phyloP scores from a whole-genome alignment of 2,888 invertebrate genomes.

The Apamea sordens region DNA sequence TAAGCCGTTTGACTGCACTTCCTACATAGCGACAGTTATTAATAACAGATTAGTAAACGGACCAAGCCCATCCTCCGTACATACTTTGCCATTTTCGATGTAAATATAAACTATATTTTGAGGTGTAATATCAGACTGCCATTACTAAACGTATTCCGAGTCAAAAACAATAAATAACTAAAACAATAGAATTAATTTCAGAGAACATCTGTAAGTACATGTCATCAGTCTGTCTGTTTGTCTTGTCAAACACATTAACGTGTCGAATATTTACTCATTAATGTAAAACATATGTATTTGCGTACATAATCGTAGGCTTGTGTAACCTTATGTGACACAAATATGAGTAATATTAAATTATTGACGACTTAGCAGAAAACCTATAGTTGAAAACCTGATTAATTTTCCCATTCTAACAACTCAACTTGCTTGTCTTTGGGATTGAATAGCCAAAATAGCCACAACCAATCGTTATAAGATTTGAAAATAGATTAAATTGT shows the following conservation, averaged over 20 bases:
- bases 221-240: slow-evolving; percentile 54
- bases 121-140: background rate
- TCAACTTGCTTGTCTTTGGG: too few relatives aligned
- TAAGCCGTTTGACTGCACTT: background rate
- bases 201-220: slow-evolving; percentile 59
- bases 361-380: background rate
- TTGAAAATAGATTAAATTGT: background rate
- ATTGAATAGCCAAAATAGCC: background rate
- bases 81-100: too few relatives aligned
- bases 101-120: background rate
- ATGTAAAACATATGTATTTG: slow-evolving; percentile 41
- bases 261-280: slow-evolving; percentile 52
- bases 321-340: slow-evolving; percentile 22
- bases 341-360: background rate
- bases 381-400: background rate
- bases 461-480: background rate
- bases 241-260: slow-evolving; percentile 52
- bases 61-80: background rate
- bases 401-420: background rate
- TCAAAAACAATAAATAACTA: slow-evolving; percentile 37
- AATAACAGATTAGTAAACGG: background rate
- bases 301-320: slow-evolving; percentile 8
- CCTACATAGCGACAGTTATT: background rate
- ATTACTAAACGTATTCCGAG: background rate
- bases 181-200: slow-evolving; percentile 64